Evolutionary conservation across 1,140 invertebrate genomes (phyloP).

Genomic region (Gryllus bimaculatus): DNA sequence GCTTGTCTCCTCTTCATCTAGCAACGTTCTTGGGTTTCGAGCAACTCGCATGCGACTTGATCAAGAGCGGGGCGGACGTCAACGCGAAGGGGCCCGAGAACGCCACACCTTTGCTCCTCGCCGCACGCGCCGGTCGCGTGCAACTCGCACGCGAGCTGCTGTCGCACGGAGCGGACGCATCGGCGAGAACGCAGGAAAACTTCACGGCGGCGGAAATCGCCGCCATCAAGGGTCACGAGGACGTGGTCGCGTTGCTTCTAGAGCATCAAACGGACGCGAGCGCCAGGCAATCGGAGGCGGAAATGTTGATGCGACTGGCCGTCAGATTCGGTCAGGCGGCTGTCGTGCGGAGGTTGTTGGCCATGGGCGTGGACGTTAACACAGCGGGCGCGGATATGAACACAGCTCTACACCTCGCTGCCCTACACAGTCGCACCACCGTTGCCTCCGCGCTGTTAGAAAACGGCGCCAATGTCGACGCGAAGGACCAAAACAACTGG

Average conservation of each 20-base stretch:
- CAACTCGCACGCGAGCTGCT: too few species aligned
- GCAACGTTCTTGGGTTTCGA: too few species aligned
- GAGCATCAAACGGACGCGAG: slow-evolving; percentile 30
- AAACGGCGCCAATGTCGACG: slow-evolving; percentile 54
- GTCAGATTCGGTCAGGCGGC: slow-evolving; percentile 64
- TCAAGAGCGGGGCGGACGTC: too few species aligned
- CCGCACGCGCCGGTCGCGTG: too few species aligned
- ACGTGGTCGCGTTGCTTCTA: slow-evolving; percentile 44
- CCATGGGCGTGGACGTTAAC: slow-evolving; percentile 64
- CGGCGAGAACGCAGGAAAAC: neutral
- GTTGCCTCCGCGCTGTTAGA: slow-evolving; percentile 36
- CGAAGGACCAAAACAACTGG: slow-evolving; percentile 67
- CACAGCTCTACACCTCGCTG: slow-evolving; percentile 62
- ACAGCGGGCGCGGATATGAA: slow-evolving; percentile 65
- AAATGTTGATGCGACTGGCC: slow-evolving; percentile 71
- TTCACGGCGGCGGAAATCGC: slow-evolving; percentile 44
- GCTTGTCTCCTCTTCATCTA: too few species aligned
- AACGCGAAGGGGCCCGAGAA: too few species aligned
- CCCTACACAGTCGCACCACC: slow-evolving; percentile 32
- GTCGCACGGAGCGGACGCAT: neutral
- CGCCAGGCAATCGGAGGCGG: slow-evolving; percentile 38
- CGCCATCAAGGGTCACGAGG: slow-evolving; percentile 45
- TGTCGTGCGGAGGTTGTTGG: slow-evolving; percentile 46
- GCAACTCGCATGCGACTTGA: too few species aligned
- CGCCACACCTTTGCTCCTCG: too few species aligned